Evolutionary conservation across 2,888 invertebrate species (phyloP), one percentile per base, ranked within the genome.

Genomic region (Mongoloraphidia duomilia): DNA sequence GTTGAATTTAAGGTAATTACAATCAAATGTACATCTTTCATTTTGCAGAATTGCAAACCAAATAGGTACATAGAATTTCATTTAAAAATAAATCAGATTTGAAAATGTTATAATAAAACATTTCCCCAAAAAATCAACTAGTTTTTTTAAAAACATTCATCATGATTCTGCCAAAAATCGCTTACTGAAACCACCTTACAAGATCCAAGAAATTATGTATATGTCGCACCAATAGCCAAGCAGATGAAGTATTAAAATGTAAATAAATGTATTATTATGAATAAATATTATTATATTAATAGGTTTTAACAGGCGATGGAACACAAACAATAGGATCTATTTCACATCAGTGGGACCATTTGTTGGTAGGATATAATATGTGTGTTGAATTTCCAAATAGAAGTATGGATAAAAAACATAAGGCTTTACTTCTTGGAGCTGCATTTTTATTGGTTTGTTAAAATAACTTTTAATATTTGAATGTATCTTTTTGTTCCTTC

Each of bases 391-490:
- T 88, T 61, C 87, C 90, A 0, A 73, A 78, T 54, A 60, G 71
- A 1, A 80, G 83, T 44, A 73, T 81, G 14, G 82, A 86, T 59
- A 79, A 82, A 2, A 82, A 79, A 57, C 76, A 84, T 49, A 91
- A 92, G 62, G 87, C 89, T 0, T 67, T 88, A 3, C 70, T 92
- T 47, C 63, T 93, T 33, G 92, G 84, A 6, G 81, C 88, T 43
- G 78, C 84, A 1, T 91, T 93, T 68, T 71, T 93, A 50, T 69
- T 93, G 77, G 92, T 90, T 74, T 71, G 67, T 63, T 33, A 47
- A n/a, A n/a, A 26, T 9, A 34, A 8, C 8, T 36, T 11, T 36
- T 17, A 34, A 34, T 17, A 37, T 37, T 46, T 42, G 39, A 41
- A 38, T 45, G 26, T 45, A 12, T 10, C 17, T 41, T 26, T 35